Evolutionary conservation across 2,113 vertebrate species (phyloP).

Genomic region (Xenotilapia longispinis): DNA sequence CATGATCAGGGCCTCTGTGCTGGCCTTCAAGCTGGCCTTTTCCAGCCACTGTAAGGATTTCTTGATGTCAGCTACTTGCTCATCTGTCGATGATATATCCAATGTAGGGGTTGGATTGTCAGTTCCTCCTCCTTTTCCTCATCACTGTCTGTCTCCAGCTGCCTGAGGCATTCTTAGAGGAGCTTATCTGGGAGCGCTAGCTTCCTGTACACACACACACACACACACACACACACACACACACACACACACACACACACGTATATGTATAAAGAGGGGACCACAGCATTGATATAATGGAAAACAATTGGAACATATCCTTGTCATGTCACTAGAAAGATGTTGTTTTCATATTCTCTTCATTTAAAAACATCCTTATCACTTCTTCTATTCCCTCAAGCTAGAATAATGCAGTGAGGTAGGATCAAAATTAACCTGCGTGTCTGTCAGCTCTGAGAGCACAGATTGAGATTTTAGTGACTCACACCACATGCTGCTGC

Average conservation of each 20-base stretch:
- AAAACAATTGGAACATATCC: background rate
- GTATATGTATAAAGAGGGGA: background rate
- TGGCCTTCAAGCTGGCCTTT: background rate
- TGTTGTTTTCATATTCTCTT: background rate
- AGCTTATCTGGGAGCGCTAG: rapidly evolving
- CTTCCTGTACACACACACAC: background rate
- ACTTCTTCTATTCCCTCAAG: background rate
- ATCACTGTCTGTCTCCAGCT: background rate
- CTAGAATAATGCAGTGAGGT: background rate
- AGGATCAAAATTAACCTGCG: conserved; percentile 12
- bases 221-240: background rate
- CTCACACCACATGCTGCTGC: background rate
- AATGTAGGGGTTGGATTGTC: background rate
- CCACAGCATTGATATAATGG: background rate
- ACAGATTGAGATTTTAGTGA: background rate
- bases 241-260: too few relatives aligned
- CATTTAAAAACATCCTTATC: background rate
- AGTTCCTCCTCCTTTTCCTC: background rate
- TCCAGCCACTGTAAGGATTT: background rate
- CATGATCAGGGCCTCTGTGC: background rate
- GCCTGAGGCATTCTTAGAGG: background rate
- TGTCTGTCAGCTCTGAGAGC: background rate
- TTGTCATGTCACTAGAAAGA: background rate
- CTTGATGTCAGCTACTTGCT: background rate
- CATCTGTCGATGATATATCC: background rate